Evolutionary conservation across 2,113 vertebrate genomes (phyloP).

Genomic region (Phoenicopterus ruber): DNA sequence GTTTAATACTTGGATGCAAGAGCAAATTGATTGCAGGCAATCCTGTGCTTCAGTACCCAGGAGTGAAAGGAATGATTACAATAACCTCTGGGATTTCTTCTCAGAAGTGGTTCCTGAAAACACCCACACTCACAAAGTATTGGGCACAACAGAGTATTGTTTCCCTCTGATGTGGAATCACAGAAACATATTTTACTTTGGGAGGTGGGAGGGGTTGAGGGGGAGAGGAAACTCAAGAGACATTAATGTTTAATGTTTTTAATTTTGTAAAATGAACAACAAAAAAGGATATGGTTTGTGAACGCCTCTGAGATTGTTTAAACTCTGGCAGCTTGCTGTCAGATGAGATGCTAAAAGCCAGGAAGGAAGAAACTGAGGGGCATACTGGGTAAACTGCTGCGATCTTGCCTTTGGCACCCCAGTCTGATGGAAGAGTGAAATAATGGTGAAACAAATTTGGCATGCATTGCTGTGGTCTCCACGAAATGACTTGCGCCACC

Average conservation of each 20-base stretch:
- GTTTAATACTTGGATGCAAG: slow-evolving; percentile 68
- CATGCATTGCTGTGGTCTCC: background rate
- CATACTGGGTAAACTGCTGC: slow-evolving; percentile 33
- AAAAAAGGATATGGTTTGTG: slow-evolving; percentile 61
- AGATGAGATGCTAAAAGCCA: slow-evolving; percentile 38
- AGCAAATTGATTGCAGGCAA: slow-evolving; percentile 77
- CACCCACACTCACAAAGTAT: slow-evolving; percentile 42
- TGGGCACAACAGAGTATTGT: slow-evolving; percentile 53
- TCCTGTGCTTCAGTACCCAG: slow-evolving; percentile 70
- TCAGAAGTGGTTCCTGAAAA: slow-evolving; percentile 62
- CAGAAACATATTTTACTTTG: slow-evolving; percentile 70
- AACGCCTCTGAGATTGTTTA: slow-evolving; percentile 49
- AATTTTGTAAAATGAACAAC: slow-evolving; percentile 72
- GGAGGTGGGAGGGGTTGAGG: slow-evolving; percentile 46
- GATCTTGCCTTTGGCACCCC: slow-evolving; percentile 45
- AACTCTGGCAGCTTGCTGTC: slow-evolving; percentile 52
- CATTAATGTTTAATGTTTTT: slow-evolving; percentile 75
- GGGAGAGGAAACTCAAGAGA: slow-evolving; percentile 66
- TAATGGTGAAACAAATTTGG: slow-evolving; percentile 33
- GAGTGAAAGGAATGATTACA: slow-evolving; percentile 72
- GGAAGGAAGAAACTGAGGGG: background rate
- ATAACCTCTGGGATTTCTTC: slow-evolving; percentile 70
- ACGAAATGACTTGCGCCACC: background rate
- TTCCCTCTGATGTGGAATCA: slow-evolving; percentile 66
- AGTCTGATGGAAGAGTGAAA: background rate